Percentiles rank a stretch among this genome's conserved stretches.
Evolutionary conservation across 2,888 invertebrate species (phyloP).

Genomic region (Danaus chrysippus): DNA sequence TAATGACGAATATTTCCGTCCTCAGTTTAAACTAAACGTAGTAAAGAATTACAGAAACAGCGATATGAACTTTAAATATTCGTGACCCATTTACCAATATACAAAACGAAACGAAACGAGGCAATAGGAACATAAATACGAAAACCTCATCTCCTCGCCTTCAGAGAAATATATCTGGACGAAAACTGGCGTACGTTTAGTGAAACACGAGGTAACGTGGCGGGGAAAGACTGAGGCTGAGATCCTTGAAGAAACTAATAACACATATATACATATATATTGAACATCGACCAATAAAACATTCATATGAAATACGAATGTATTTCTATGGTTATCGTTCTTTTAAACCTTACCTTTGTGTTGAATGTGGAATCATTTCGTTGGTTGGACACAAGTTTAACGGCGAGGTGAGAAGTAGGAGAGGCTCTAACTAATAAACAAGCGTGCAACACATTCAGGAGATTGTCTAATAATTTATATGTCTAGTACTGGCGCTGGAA

Average conservation of each 20-base stretch:
- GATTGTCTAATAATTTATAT: conserved; percentile 8
- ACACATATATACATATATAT: not conserved
- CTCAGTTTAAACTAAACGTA: no score
- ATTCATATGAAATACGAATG: no score
- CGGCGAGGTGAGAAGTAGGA: no score
- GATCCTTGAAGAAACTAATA: not conserved
- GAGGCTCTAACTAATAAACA: not conserved
- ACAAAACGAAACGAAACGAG: conserved; percentile 1
- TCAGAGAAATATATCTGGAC: conserved; percentile 9
- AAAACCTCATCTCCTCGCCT: conserved; percentile 13
- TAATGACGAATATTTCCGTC: no score
- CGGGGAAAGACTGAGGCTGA: not conserved
- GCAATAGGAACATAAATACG: conserved; percentile 2
- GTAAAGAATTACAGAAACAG: not conserved
- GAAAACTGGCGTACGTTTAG: conserved; percentile 13
- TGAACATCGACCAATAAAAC: no score
- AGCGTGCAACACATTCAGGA: not conserved
- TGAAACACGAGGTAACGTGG: conserved; percentile 8
- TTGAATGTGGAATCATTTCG: no score
- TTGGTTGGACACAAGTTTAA: no score
- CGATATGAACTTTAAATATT: not conserved
- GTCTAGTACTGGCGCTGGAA: not conserved
- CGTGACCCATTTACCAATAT: conserved; percentile 1
- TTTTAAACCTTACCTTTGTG: no score
- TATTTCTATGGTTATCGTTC: no score